Evolutionary conservation across 2,113 vertebrate species (phyloP).

Genomic region (Hyperopisus bebe): DNA sequence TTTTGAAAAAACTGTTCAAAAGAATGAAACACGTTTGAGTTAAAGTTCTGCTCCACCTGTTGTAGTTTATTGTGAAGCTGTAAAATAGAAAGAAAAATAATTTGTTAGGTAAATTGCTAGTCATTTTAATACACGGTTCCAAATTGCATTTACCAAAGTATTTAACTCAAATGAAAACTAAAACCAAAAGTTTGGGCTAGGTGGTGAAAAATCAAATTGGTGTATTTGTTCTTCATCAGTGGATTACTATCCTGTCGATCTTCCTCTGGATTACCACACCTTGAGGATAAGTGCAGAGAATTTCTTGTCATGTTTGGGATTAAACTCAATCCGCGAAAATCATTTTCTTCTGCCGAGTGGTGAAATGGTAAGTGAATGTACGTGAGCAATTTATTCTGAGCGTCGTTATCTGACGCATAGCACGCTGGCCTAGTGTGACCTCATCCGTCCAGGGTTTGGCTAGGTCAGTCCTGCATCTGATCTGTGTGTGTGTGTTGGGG

Average conservation of each 20-base stretch:
- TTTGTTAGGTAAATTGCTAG: background rate
- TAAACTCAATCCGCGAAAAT: background rate
- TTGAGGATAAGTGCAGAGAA: conserved; percentile 14
- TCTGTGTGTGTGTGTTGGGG: background rate
- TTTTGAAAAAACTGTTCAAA: background rate
- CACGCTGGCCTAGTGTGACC: conserved; percentile 18
- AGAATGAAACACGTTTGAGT: background rate
- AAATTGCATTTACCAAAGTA: background rate
- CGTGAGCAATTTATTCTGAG: background rate
- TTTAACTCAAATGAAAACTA: background rate
- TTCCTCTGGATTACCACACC: background rate
- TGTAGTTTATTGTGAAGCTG: background rate
- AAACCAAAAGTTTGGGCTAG: background rate
- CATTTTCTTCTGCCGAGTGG: conserved; percentile 1
- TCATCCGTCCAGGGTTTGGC: background rate
- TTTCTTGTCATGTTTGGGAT: background rate
- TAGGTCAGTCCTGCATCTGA: background rate
- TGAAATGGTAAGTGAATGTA: background rate
- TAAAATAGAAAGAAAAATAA: background rate
- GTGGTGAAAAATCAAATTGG: background rate
- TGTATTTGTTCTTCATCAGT: background rate
- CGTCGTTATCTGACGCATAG: background rate
- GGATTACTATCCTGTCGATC: conserved; percentile 19
- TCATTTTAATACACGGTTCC: background rate
- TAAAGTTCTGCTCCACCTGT: background rate